Conservation (phyloP, 2,113 vertebrate species). For the Pogona vitticeps region DNA sequence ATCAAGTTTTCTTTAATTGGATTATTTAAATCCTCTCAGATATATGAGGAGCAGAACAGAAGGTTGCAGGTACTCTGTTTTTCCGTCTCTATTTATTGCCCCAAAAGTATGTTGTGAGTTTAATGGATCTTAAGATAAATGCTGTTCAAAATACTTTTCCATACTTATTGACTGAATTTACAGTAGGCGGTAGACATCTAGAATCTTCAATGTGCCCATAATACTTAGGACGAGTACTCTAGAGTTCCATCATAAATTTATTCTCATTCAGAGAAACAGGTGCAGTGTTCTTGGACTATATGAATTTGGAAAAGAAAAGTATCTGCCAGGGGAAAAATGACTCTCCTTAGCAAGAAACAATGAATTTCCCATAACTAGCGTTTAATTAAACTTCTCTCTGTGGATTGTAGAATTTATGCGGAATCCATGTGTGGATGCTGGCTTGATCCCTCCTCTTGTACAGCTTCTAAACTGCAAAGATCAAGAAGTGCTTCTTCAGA, state of each 20-base stretch:
- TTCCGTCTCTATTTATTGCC: conserved; percentile 14
- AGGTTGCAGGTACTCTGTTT: conserved; percentile 20
- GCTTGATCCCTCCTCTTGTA: conserved; percentile 92
- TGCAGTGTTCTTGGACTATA: neutral
- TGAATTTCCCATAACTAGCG: neutral
- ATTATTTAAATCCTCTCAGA: conserved; percentile 27
- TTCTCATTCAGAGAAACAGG: neutral
- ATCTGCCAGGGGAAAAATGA: neutral
- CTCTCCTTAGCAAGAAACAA: conserved; percentile 19
- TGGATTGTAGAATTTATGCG: conserved; percentile 91
- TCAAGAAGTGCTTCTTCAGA: conserved; percentile 96
- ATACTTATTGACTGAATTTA: conserved; percentile 37
- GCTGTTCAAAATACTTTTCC: conserved; percentile 54
- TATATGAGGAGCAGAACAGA: conserved; percentile 28
- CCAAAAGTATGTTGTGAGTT: conserved; percentile 29
- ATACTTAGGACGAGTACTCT: conserved; percentile 17
- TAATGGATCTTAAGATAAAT: conserved; percentile 43
- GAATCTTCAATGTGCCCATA: conserved; percentile 18
- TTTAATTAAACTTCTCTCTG: conserved; percentile 40
- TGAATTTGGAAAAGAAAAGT: conserved; percentile 9
- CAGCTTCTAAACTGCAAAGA: conserved; percentile 92
- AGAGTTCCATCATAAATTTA: neutral
- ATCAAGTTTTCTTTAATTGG: conserved; percentile 24
- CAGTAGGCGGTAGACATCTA: conserved; percentile 29
- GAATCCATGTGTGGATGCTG: conserved; percentile 92